Percentiles rank a stretch among this genome's conserved stretches.
Conservation (phyloP, 2,888 invertebrate species). For the Marronus borbonicus region DNA sequence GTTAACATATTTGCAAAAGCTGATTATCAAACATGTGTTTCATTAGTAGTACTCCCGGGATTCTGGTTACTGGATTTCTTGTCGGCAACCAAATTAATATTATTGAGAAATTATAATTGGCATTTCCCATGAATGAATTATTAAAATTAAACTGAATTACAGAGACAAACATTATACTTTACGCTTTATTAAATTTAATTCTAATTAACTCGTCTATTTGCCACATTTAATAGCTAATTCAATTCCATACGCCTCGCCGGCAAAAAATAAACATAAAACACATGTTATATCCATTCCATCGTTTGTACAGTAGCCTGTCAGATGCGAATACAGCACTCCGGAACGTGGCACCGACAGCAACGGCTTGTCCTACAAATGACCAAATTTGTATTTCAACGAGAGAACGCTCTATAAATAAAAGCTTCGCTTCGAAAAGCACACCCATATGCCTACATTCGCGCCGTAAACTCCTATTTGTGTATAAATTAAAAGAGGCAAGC, state of each 20-base stretch:
- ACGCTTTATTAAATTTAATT: no score
- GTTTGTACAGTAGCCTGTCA: not conserved
- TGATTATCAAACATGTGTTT: no score
- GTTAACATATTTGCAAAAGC: no score
- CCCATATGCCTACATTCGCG: not conserved
- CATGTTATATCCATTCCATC: constrained; percentile 1
- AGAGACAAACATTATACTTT: no score
- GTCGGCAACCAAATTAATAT: no score
- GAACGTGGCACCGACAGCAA: not conserved
- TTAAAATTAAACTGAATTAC: no score
- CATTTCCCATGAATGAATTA: no score
- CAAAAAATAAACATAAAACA: not conserved
- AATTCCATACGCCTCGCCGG: not conserved
- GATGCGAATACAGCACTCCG: not conserved
- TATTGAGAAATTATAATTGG: no score
- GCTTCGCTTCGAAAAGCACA: constrained; percentile 1
- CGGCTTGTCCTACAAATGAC: not conserved
- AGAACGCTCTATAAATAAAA: constrained; percentile 22
- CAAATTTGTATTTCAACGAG: constrained; percentile 20
- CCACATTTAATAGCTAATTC: not conserved
- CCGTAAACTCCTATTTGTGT: constrained; percentile 1
- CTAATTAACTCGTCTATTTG: no score
- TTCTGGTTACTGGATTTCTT: no score
- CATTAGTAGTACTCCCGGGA: no score
- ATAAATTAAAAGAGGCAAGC: constrained; percentile 22